Evolutionary conservation across 2,797 vertebrate species (phyloP), one percentile per base, ranked within the genome.

Genomic region (Pseudochirops cupreus): DNA sequence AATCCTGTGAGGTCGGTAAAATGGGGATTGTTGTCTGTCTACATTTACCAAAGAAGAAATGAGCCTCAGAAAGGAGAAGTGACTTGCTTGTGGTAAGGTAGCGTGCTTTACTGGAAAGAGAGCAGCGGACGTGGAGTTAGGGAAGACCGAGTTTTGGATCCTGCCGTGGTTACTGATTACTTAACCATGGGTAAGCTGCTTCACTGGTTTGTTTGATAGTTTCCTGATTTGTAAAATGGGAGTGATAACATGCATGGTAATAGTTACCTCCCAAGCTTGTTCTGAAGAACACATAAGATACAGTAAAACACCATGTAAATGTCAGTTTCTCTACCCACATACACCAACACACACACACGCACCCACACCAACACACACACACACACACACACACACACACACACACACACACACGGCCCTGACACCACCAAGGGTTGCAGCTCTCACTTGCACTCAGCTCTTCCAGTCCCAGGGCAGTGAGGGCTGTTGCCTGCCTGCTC

Each of bases 391-490:
- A 24, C 1, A 26, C 24, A 57, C 6, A 57, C 58, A 59, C 58
- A 31, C 4, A 4, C 59, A 0, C 10, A 0, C 59, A 31, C 5
- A 13, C 59, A 0, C 29, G 0, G 2, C 2, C 59, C 56, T 18
- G 3, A 56, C 10, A 5, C 12, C 31, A 31, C 29, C 12, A 33
- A 13, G 14, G 62, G 4, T 1, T 67, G 13, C 1, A n/a, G 33
- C 13, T n/a, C 3, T 16, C 62, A n/a, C 14, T 33, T 67, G 33
- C 31, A n/a, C 14, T 14, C 3, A 67, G 33, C 33, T 67, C 62
- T 67, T 67, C 13, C 4, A 67, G 13, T 74, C 33, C 16, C n/a
- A 39, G 67, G 31, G 33, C 14, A 67, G 13, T 67, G 12, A 33
- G 4, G 33, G 16, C 1, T 74, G n/a, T 39, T 39, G 14, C 62